These are phyloP conservation scores for Sitobion miscanthi DNA, from an alignment of 1,140 invertebrate genomes.

Conservation along the genomic window DNA sequence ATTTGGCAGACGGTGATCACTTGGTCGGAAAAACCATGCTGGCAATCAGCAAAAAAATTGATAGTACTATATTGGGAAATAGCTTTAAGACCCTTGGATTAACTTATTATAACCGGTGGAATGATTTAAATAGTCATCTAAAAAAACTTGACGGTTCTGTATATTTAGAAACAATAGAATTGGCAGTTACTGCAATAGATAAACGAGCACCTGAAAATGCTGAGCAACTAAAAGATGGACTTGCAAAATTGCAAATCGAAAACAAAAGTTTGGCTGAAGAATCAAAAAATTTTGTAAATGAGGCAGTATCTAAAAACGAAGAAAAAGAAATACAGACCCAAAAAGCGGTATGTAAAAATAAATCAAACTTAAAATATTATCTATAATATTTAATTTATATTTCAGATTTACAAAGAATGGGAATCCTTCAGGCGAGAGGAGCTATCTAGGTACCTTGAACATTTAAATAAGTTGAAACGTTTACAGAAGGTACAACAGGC, in stretches of 20 bases:
- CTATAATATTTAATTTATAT: constrained; percentile 36
- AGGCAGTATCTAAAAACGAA: constrained; percentile 24
- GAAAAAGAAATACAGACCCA: constrained; percentile 40
- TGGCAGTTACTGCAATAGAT: constrained; percentile 51
- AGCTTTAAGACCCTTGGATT: constrained; percentile 75
- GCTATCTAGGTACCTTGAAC: constrained; percentile 64
- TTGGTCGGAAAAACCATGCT: constrained; percentile 81
- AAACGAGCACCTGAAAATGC: constrained; percentile 55
- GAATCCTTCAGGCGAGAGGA: constrained; percentile 64
- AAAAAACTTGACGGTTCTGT: constrained; percentile 58
- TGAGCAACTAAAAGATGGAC: constrained; percentile 59
- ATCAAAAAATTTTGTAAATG: constrained; percentile 38
- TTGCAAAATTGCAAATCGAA: background rate
- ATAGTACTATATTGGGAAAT: constrained; percentile 67
- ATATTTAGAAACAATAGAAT: constrained; percentile 60
- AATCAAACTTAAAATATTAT: background rate
- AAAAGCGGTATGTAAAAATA: constrained; percentile 37
- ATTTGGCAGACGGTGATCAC: constrained; percentile 72
- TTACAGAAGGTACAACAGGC: constrained; percentile 68
- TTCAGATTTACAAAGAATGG: constrained; percentile 69
- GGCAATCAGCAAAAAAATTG: constrained; percentile 68
- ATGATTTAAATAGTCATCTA: constrained; percentile 63
- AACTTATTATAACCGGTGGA: constrained; percentile 62
- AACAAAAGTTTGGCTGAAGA: constrained; percentile 32
- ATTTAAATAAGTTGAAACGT: constrained; percentile 66